phyloP scores from a whole-genome alignment of 2,888 invertebrate genomes.

The Physocephala rufipes region DNA sequence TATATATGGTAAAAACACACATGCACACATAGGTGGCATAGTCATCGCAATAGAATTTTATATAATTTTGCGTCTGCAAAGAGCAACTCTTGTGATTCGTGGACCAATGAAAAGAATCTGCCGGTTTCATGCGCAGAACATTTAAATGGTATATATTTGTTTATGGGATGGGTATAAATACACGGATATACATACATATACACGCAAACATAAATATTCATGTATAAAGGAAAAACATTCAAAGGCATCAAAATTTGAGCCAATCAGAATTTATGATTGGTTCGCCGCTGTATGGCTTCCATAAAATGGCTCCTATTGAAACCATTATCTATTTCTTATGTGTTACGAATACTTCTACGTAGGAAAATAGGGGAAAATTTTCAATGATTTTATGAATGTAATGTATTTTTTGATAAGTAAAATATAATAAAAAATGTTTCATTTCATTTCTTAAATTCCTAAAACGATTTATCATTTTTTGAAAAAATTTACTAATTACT shows the following conservation, averaged over 20 bases:
- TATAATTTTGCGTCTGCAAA: slow-evolving; percentile 19
- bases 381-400: too few relatives aligned
- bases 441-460: too few relatives aligned
- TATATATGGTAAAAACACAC: background rate
- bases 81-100: slow-evolving; percentile 6
- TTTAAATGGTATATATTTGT: slow-evolving; percentile 1
- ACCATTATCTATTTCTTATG: too few relatives aligned
- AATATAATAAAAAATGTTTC: too few relatives aligned
- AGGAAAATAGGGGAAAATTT: too few relatives aligned
- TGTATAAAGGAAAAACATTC: background rate
- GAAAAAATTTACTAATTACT: too few relatives aligned
- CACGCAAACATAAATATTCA: background rate
- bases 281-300: slow-evolving; percentile 10
- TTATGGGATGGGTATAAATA: background rate
- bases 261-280: slow-evolving; percentile 43
- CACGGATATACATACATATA: slow-evolving; percentile 2
- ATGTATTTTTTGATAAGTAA: too few relatives aligned
- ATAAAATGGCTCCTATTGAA: slow-evolving; percentile 48
- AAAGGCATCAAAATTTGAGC: slow-evolving; percentile 32
- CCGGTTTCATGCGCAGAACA: slow-evolving; percentile 11
- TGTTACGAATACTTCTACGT: slow-evolving; percentile 22
- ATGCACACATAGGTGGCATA: too few relatives aligned
- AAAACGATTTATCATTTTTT: too few relatives aligned
- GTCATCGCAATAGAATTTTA: background rate
- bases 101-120: slow-evolving; percentile 21